phyloP scores from a whole-genome alignment of 2,797 vertebrate species.

The Nannoperca obscura region DNA sequence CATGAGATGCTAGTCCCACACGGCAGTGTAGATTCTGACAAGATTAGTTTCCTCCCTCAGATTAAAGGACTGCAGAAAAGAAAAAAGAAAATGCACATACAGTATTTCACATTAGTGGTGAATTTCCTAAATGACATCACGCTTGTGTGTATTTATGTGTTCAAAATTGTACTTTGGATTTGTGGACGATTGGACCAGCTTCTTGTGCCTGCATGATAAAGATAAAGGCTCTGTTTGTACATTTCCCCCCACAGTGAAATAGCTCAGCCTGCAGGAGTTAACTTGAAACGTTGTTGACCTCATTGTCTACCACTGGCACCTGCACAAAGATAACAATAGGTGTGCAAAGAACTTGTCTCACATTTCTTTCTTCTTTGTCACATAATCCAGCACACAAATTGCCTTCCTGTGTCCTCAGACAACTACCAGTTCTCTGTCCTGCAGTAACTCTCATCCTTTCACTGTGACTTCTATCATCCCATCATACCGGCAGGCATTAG shows the following conservation, averaged over 20 bases:
- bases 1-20: no score
- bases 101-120: background rate
- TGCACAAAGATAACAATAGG: constrained; percentile 37
- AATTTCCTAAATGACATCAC: background rate
- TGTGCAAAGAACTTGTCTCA: constrained; percentile 18
- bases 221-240: background rate
- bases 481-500: constrained; percentile 23
- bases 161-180: background rate
- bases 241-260: background rate
- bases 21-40: no score
- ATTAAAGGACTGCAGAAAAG: background rate
- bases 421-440: constrained; percentile 10
- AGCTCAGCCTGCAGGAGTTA: constrained; percentile 26
- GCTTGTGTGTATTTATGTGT: background rate
- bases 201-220: background rate
- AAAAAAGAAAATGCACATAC: background rate
- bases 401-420: constrained; percentile 36
- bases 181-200: background rate
- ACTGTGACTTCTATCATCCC: constrained; percentile 32
- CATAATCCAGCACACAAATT: constrained; percentile 42
- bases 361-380: constrained; percentile 30
- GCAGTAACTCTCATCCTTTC: constrained; percentile 15
- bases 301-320: constrained; percentile 16
- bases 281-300: constrained; percentile 17
- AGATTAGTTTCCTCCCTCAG: background rate